These are phyloP conservation scores for Silurus meridionalis DNA, from an alignment of 2,113 vertebrate species.

Conservation along the genomic window DNA sequence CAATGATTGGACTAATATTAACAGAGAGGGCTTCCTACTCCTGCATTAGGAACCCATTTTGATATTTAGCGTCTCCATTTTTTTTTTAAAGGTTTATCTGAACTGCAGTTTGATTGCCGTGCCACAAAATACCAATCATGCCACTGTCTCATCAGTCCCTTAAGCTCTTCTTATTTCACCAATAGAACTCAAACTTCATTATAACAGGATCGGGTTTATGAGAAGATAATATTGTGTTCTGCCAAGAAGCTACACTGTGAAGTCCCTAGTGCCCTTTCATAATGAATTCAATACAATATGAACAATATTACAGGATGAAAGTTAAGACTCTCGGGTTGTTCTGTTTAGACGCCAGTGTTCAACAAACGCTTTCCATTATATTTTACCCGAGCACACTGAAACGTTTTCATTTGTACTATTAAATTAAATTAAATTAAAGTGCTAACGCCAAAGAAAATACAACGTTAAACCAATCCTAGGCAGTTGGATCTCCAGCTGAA, in stretches of 20 bases:
- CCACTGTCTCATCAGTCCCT: neutral
- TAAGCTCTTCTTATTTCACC: neutral
- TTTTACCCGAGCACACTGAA: neutral
- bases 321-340: neutral
- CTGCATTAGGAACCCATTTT: neutral
- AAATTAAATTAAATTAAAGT: neutral
- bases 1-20: neutral
- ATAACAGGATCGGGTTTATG: neutral
- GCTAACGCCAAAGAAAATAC: neutral
- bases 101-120: neutral
- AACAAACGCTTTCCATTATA: neutral
- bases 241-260: neutral
- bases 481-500: neutral
- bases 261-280: neutral
- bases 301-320: neutral
- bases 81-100: neutral
- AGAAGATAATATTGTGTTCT: neutral
- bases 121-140: neutral
- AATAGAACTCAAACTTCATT: neutral
- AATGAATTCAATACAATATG: neutral
- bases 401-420: neutral
- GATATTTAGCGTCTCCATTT: neutral
- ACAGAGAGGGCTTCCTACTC: neutral
- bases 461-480: neutral
- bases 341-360: neutral